phyloP scores from a whole-genome alignment of 2,797 vertebrate species.

The Cephalopachus bancanus region DNA sequence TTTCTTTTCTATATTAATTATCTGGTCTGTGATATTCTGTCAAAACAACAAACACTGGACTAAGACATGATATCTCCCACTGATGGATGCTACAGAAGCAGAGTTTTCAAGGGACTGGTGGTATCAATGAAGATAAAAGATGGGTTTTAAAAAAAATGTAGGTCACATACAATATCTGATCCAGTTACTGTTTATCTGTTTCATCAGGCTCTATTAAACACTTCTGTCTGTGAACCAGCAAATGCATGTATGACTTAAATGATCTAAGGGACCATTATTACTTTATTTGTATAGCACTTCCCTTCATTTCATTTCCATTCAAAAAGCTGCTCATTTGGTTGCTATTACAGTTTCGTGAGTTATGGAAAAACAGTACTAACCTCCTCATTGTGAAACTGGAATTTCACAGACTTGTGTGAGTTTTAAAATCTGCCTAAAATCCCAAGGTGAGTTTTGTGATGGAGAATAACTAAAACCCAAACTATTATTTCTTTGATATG shows the following conservation, averaged over 20 bases:
- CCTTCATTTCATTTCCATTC: not conserved
- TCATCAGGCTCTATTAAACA: not conserved
- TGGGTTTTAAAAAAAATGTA: not conserved
- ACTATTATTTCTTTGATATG: not conserved
- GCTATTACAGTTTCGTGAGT: not conserved
- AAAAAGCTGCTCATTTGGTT: not conserved
- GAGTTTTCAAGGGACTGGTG: not conserved
- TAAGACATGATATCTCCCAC: not conserved
- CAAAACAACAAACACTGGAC: not conserved
- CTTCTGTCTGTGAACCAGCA: not conserved
- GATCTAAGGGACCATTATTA: not conserved
- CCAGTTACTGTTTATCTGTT: no score
- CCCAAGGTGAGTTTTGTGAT: not conserved
- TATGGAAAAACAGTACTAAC: not conserved
- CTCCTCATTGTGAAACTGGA: not conserved
- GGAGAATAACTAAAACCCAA: not conserved
- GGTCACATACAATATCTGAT: not conserved
- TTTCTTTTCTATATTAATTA: not conserved
- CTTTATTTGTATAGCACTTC: not conserved
- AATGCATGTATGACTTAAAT: not conserved
- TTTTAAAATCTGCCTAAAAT: conserved; percentile 47
- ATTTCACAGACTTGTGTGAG: not conserved
- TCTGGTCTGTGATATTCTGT: not conserved
- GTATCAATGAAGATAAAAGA: not conserved
- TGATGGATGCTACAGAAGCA: not conserved